phyloP scores from a whole-genome alignment of 2,888 invertebrate genomes.

The Hyposoter didymator region DNA sequence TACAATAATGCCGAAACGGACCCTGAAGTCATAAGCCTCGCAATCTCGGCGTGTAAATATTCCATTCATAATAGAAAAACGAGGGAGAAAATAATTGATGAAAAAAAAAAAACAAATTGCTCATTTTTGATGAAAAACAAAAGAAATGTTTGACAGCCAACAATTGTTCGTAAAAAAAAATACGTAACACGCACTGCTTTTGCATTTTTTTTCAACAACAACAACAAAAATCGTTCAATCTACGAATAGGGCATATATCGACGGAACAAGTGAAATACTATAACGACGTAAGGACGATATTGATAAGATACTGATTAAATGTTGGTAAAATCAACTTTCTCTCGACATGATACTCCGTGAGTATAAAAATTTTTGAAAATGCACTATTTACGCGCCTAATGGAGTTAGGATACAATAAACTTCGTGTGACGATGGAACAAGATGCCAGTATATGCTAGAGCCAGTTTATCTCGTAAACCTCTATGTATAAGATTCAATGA shows the following conservation, averaged over 20 bases:
- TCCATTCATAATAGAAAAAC: slow-evolving; percentile 28
- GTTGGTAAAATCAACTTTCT: slow-evolving; percentile 32
- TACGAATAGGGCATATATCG: slow-evolving; percentile 1
- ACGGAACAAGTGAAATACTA: slow-evolving; percentile 28
- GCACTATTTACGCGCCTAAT: slow-evolving; percentile 65
- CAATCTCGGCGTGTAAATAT: slow-evolving; percentile 63
- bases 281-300: background rate
- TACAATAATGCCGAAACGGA: slow-evolving; percentile 55
- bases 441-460: slow-evolving; percentile 82
- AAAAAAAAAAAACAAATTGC: slow-evolving; percentile 48
- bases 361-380: slow-evolving; percentile 17
- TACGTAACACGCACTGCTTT: slow-evolving; percentile 51
- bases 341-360: slow-evolving; percentile 42
- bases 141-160: slow-evolving; percentile 33
- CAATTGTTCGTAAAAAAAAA: slow-evolving; percentile 42
- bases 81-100: background rate
- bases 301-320: background rate
- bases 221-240: slow-evolving; percentile 9
- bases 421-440: slow-evolving; percentile 72
- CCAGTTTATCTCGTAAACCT: slow-evolving; percentile 80
- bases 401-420: slow-evolving; percentile 57
- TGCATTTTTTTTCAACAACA: slow-evolving; percentile 11
- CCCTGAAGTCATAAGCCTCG: slow-evolving; percentile 53
- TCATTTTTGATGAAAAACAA: slow-evolving; percentile 48
- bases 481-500: slow-evolving; percentile 70